Base-by-base conservation (phyloP, 2,797 vertebrate species). In the Novumbra hubbsi region DNA sequence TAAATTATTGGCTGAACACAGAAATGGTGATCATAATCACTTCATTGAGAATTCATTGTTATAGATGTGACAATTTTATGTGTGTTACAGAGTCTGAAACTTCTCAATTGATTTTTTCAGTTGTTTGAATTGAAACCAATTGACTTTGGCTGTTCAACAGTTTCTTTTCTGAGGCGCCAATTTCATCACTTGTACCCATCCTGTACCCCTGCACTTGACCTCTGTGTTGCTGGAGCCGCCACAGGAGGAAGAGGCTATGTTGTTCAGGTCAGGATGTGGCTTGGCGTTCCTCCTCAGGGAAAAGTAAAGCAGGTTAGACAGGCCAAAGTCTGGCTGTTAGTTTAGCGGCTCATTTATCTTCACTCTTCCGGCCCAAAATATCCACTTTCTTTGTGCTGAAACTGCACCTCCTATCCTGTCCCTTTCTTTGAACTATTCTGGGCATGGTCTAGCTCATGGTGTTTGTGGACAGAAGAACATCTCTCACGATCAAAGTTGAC, bases 241-340 rank as follows among this genome's bases (percentile, higher is more conserved):
- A 2, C 55, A 57, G n/a, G n/a, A 24, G 55, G 55, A 57, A 3
- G 55, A 57, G 8, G 16, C 28, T 64, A 14, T 64, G 73, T 69
- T 62, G 62, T 68, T 74, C 66, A 73, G 66, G 78, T 73, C 70
- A 75, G 74, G 71, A 73, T 76, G 27, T 70, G 73, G 73, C 63
- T 70, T 66, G 70, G 30, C 32, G 62, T 17, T 76, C 28, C 41
- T 64, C 71, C 63, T 21, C 21, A 17, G 49, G 76, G 68, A 66
- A 16, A 75, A 65, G 67, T 76, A 75, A 75, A 73, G 75, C 45
- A 66, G 66, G 73, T 72, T 70, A 38, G 65, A 49, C 63, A 68
- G 73, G 45, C 66, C 50, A 4, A 48, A 48, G 32, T 60, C n/a
- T 45, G 30, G 49, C 24, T 67, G 16, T 55, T 66, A 27, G 50